phyloP scores from a whole-genome alignment of 2,113 vertebrate genomes.

The Eublepharis macularius region DNA sequence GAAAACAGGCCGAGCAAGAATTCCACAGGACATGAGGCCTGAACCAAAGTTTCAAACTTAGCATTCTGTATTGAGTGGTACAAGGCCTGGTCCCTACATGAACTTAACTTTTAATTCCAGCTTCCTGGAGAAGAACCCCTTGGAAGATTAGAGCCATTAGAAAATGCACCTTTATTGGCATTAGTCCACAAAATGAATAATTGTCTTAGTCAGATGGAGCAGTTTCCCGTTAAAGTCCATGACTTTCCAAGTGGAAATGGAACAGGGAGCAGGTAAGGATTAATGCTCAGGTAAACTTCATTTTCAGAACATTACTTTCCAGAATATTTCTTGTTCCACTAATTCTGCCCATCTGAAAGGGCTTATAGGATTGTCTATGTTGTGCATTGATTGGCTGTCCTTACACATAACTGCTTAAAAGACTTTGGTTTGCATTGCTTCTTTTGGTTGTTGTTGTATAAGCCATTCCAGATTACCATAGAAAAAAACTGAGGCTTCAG shows the following conservation, averaged over 20 bases:
- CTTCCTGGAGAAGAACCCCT: constrained; percentile 89
- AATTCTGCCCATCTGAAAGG: not conserved
- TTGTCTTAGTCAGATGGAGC: constrained; percentile 98
- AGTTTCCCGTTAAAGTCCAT: constrained; percentile 98
- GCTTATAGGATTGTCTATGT: not conserved
- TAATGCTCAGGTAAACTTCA: constrained; percentile 63
- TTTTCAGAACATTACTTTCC: constrained; percentile 15
- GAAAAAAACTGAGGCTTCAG: not conserved
- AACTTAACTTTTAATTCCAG: constrained; percentile 69
- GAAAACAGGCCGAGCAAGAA: too few relatives aligned
- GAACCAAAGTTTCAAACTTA: too few relatives aligned
- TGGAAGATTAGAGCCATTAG: constrained; percentile 89
- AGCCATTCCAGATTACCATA: not conserved
- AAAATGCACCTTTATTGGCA: constrained; percentile 88
- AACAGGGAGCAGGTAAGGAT: constrained; percentile 94
- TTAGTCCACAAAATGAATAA: constrained; percentile 99
- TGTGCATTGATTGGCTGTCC: fast-evolving
- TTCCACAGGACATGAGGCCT: too few relatives aligned
- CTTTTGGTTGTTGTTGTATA: not conserved
- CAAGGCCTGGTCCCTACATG: too few relatives aligned
- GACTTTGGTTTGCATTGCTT: not conserved
- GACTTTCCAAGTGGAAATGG: constrained; percentile 98
- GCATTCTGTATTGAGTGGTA: too few relatives aligned
- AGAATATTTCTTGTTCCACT: not conserved
- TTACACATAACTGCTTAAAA: not conserved